Base-by-base conservation (phyloP, 2,797 vertebrate genomes). In the Sternotherus odoratus region DNA sequence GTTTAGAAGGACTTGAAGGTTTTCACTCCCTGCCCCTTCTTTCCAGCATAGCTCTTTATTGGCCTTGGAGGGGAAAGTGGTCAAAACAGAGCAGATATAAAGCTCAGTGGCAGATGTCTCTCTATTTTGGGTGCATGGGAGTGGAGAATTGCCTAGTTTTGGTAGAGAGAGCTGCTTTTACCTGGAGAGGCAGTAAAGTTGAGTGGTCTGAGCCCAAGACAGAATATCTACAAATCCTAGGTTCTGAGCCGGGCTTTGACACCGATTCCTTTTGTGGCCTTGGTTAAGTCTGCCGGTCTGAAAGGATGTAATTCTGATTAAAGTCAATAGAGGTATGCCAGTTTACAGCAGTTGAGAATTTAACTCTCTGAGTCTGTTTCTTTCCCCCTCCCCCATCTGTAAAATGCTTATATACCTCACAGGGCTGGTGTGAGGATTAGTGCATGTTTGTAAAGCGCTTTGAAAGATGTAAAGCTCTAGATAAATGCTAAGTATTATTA, bases 171-270 rank as follows among this genome's bases (percentile, higher is more conserved):
- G 33, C 21, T 8, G 2, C 4, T 87, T 90, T 60, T 82, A 88
- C 23, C n/a, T 88, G 77, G 57, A 91, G 72, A 88, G 17, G 36
- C 66, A 81, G 88, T 28, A 1, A 72, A 83, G 79, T 39, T 49
- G 10, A 46, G 5, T 4, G 0, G 79, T 89, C 78, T 85, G 88
- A 46, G 84, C 89, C 85, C 46, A 92, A 8, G 46, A 49, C 69
- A 85, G 54, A 30, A 77, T 91, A 17, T 87, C 91, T 77, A 78
- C 1, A 17, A 8, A 51, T 90, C 24, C 51, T 46, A n/a, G 23
- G 26, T 86, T 82, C 66, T 89, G 89, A 85, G 91, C 23, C 83
- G 89, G 89, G 85, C 79, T 92, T 95, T 93, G 79, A 28, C 54
- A 56, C 49, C 86, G 0, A 0, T 28, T 95, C 43, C 36, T 93